These are phyloP conservation scores for Rhinella marina DNA, from an alignment of 2,797 vertebrate genomes.

Conservation along the genomic window DNA sequence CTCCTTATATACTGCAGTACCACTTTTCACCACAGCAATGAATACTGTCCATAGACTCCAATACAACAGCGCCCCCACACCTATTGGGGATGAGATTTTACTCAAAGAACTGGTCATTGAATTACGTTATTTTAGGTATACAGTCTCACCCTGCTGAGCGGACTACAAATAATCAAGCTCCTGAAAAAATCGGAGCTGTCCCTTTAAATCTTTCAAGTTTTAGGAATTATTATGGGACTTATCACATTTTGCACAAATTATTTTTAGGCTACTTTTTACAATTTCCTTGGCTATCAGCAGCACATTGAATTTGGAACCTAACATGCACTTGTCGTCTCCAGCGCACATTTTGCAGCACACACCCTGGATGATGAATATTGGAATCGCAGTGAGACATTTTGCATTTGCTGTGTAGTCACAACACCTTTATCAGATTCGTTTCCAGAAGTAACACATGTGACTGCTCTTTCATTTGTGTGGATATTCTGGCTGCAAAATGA, in stretches of 20 bases:
- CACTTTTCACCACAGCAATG: background rate
- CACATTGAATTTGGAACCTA: slow-evolving; percentile 17
- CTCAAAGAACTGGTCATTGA: background rate
- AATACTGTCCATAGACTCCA: background rate
- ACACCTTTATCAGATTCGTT: slow-evolving; percentile 41
- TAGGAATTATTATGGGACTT: background rate
- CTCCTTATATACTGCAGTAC: background rate
- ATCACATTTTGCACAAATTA: background rate
- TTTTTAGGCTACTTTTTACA: background rate
- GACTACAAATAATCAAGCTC: background rate
- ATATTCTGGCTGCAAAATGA: slow-evolving; percentile 25
- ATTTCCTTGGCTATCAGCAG: slow-evolving; percentile 12
- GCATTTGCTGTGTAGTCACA: slow-evolving; percentile 40
- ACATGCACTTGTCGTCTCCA: slow-evolving; percentile 25
- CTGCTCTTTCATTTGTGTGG: slow-evolving; percentile 42
- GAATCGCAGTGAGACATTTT: slow-evolving; percentile 57
- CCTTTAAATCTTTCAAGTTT: background rate
- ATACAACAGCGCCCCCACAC: background rate
- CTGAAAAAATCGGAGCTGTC: no score
- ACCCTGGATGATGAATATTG: slow-evolving; percentile 47
- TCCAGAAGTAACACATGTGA: slow-evolving; percentile 30
- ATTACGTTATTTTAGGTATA: background rate
- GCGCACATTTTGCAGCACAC: slow-evolving; percentile 17
- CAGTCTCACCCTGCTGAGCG: background rate
- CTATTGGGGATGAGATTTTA: background rate